Evolutionary conservation across 2,797 vertebrate genomes (phyloP).

Genomic region (Sorex maritimensis): DNA sequence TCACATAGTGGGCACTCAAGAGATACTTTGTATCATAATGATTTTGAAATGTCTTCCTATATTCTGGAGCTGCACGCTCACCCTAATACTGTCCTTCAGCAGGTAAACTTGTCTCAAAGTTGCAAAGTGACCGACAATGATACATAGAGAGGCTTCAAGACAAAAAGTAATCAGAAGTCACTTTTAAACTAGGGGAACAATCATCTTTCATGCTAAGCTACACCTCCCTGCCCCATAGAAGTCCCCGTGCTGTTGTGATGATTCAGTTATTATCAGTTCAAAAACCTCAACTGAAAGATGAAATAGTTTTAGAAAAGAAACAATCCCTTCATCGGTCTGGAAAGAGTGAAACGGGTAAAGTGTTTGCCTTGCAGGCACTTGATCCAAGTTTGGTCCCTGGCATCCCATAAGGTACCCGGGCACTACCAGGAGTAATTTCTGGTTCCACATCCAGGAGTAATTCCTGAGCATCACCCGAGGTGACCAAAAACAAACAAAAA

Average conservation of each 20-base stretch:
- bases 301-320: slow-evolving; percentile 28
- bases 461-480: too few relatives aligned
- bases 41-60: slow-evolving; percentile 63
- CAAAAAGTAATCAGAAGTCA: slow-evolving; percentile 55
- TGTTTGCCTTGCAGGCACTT: too few relatives aligned
- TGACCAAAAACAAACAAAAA: too few relatives aligned
- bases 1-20: slow-evolving; percentile 25
- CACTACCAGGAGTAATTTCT: too few relatives aligned
- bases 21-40: slow-evolving; percentile 64
- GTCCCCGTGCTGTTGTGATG: neutral
- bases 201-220: slow-evolving; percentile 60
- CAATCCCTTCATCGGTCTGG: too few relatives aligned
- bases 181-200: slow-evolving; percentile 42
- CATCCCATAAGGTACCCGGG: too few relatives aligned
- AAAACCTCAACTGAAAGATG: neutral
- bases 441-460: too few relatives aligned
- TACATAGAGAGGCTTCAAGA: slow-evolving; percentile 38
- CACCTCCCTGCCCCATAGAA: neutral
- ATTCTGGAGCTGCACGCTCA: slow-evolving; percentile 59
- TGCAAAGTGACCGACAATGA: slow-evolving; percentile 28
- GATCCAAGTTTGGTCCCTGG: too few relatives aligned
- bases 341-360: too few relatives aligned
- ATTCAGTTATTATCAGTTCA: slow-evolving; percentile 67
- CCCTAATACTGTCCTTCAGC: slow-evolving; percentile 60
- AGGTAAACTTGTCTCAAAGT: slow-evolving; percentile 54